Conservation (phyloP, 2,797 vertebrate genomes). For the Phaenicophaeus curvirostris region DNA sequence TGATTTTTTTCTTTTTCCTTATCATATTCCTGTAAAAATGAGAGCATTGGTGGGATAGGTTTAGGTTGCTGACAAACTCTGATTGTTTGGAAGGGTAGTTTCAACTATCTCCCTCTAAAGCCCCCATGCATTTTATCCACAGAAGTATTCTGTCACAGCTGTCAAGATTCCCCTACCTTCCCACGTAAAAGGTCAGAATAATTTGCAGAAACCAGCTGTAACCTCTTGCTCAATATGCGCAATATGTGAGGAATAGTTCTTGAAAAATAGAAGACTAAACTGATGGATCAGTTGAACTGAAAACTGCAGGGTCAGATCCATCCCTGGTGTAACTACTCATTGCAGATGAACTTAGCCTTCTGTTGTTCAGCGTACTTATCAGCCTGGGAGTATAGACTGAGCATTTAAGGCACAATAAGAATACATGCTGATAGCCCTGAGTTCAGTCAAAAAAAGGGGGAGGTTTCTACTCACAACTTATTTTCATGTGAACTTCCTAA, state of each 20-base stretch:
- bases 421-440: background rate
- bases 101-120: background rate
- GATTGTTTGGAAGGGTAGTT: slow-evolving; percentile 47
- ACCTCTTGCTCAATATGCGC: background rate
- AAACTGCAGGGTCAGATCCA: background rate
- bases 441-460: background rate
- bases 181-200: slow-evolving; percentile 32
- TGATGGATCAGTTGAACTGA: slow-evolving; percentile 47
- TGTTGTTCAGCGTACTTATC: background rate
- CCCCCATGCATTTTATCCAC: slow-evolving; percentile 34
- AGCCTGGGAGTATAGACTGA: background rate
- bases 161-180: slow-evolving; percentile 48
- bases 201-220: slow-evolving; percentile 63
- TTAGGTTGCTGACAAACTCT: slow-evolving; percentile 37
- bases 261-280: slow-evolving; percentile 58
- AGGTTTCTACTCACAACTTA: background rate
- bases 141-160: slow-evolving; percentile 58
- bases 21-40: background rate
- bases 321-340: background rate
- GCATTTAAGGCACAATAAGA: background rate
- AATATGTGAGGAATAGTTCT: slow-evolving; percentile 39
- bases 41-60: background rate
- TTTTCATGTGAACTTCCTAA: background rate
- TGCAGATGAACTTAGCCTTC: background rate
- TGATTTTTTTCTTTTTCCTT: background rate